These are phyloP conservation scores for Dinoponera quadriceps DNA, from an alignment of 1,140 invertebrate species.

Conservation along the genomic window DNA sequence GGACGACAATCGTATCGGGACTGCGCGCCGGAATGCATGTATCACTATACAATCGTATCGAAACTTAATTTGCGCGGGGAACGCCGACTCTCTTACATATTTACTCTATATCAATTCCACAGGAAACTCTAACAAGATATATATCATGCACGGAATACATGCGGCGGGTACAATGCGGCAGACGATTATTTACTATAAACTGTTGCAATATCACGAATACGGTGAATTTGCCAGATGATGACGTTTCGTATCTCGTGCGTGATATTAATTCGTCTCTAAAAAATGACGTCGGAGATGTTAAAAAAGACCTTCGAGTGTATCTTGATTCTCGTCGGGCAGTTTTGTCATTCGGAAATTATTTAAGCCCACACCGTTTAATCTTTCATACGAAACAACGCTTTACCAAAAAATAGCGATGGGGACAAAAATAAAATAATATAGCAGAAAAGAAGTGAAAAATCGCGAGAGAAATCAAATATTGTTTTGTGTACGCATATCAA, in stretches of 20 bases:
- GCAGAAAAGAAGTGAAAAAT: too few relatives aligned
- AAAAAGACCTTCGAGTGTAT: too few relatives aligned
- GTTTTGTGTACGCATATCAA: too few relatives aligned
- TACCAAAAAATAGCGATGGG: too few relatives aligned
- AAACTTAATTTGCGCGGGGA: constrained; percentile 35
- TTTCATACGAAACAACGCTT: too few relatives aligned
- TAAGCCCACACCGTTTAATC: too few relatives aligned
- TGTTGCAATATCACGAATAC: constrained; percentile 2
- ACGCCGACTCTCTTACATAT: constrained; percentile 28
- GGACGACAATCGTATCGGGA: constrained; percentile 3
- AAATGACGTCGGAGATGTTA: too few relatives aligned
- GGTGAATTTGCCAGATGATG: neutral
- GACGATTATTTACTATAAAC: constrained; percentile 18
- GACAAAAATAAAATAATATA: too few relatives aligned
- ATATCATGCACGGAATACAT: neutral
- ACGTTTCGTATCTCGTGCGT: neutral
- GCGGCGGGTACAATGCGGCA: neutral
- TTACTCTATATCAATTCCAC: constrained; percentile 16
- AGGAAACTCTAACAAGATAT: constrained; percentile 1
- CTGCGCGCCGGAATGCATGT: constrained; percentile 5
- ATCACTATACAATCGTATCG: constrained; percentile 35
- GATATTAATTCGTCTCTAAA: constrained; percentile 21
- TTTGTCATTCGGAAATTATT: too few relatives aligned
- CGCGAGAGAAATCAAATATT: too few relatives aligned
- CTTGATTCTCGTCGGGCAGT: too few relatives aligned